phyloP scores from a whole-genome alignment of 2,888 invertebrate genomes.

The Lasiommata megera region DNA sequence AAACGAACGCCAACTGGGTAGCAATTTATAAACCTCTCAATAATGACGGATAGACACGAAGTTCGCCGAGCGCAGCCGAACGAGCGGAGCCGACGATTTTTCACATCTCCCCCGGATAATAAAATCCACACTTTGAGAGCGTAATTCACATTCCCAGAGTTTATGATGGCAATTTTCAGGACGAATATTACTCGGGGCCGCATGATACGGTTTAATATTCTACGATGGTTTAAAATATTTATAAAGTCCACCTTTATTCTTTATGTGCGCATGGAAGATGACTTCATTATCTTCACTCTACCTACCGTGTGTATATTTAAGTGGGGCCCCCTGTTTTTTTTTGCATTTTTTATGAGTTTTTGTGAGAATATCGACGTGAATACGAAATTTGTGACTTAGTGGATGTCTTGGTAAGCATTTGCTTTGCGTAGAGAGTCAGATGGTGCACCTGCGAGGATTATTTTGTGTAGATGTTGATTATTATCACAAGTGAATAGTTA shows the following conservation, averaged over 20 bases:
- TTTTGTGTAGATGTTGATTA: too few relatives aligned
- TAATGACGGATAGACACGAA: constrained; percentile 65
- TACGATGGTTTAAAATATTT: constrained; percentile 73
- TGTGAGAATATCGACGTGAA: background rate
- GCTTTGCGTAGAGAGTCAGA: too few relatives aligned
- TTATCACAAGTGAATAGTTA: too few relatives aligned
- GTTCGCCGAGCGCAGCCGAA: constrained; percentile 44
- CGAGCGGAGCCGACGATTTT: constrained; percentile 50
- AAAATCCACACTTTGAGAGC: constrained; percentile 71
- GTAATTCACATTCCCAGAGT: constrained; percentile 68
- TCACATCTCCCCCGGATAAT: constrained; percentile 63
- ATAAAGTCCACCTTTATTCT: constrained; percentile 57
- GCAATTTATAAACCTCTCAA: constrained; percentile 78
- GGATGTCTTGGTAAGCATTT: background rate
- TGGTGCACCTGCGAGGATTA: too few relatives aligned
- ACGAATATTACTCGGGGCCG: constrained; percentile 62
- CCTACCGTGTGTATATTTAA: background rate
- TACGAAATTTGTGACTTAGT: background rate
- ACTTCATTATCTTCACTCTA: constrained; percentile 27
- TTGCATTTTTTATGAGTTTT: constrained; percentile 13
- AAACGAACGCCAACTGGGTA: constrained; percentile 55
- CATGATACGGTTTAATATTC: constrained; percentile 73
- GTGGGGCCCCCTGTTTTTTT: constrained; percentile 6
- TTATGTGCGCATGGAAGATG: constrained; percentile 33
- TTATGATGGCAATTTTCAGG: constrained; percentile 72